Evolutionary conservation across 2,113 vertebrate species (phyloP).

Genomic region (Hylia prasina): DNA sequence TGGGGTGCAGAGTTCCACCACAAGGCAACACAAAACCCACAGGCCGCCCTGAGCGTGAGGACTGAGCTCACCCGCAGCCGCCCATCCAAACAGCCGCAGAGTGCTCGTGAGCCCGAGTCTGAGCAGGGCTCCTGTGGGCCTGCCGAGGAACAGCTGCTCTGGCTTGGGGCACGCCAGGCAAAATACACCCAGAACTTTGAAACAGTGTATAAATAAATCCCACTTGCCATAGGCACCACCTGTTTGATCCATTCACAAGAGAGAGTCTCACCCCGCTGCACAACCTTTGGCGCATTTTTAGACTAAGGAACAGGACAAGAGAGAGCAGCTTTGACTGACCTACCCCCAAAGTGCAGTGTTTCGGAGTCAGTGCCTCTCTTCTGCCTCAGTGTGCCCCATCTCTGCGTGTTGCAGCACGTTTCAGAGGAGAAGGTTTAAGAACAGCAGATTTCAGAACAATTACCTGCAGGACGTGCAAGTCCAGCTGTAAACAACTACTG

Average conservation of each 20-base stretch:
- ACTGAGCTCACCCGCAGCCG: rapidly evolving
- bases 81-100: rapidly evolving
- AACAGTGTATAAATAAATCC: neutral
- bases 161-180: neutral
- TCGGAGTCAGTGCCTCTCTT: neutral
- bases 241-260: neutral
- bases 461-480: neutral
- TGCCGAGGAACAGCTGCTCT: neutral
- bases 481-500: slow-evolving; percentile 9
- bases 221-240: rapidly evolving
- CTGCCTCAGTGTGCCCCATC: neutral
- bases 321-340: neutral
- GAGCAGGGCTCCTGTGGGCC: neutral
- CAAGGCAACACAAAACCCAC: rapidly evolving
- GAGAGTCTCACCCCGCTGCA: neutral
- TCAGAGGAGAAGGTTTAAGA: too few species aligned
- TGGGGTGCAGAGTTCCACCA: neutral
- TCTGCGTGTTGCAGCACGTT: neutral
- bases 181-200: neutral
- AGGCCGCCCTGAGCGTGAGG: rapidly evolving
- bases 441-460: slow-evolving; percentile 6
- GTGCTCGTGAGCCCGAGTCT: rapidly evolving
- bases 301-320: neutral
- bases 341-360: neutral
- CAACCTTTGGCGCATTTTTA: neutral